phyloP scores from a whole-genome alignment of 2,797 vertebrate species.

The Urocyon cinereoargenteus region DNA sequence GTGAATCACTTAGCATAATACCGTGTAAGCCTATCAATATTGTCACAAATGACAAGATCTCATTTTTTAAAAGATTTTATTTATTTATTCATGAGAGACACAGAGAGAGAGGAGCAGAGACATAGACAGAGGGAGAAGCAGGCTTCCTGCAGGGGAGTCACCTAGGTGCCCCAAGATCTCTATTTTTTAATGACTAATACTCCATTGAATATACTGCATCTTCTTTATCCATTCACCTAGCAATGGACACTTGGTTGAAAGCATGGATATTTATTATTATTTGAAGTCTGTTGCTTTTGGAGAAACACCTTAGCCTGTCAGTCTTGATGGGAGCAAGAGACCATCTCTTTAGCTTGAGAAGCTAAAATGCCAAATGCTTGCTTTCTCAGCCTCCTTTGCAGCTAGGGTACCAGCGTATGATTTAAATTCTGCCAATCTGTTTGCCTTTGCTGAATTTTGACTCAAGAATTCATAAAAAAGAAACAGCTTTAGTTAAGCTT shows the following conservation, averaged over 20 bases:
- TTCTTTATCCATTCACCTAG: background rate
- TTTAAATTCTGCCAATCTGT: conserved; percentile 30
- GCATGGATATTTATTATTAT: background rate
- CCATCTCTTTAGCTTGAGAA: background rate
- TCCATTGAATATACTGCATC: background rate
- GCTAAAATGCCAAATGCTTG: background rate
- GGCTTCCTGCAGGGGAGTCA: too few relatives aligned
- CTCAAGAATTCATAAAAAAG: conserved; percentile 29
- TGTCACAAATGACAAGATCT: background rate
- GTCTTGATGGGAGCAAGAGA: background rate
- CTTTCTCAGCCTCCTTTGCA: conserved; percentile 69
- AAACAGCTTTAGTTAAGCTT: conserved; percentile 32
- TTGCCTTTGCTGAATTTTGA: conserved; percentile 59
- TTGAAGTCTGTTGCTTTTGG: background rate
- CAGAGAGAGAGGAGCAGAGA: too few relatives aligned
- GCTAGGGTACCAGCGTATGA: conserved; percentile 50
- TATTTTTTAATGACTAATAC: background rate
- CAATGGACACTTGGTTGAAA: background rate
- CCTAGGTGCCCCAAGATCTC: too few relatives aligned
- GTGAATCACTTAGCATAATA: background rate
- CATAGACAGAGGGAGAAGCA: too few relatives aligned
- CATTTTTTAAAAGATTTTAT: background rate
- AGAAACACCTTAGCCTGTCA: background rate
- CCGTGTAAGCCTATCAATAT: background rate
- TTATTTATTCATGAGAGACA: too few relatives aligned